Evolutionary conservation across 2,888 invertebrate species (phyloP).

Genomic region (Muscina levida): DNA sequence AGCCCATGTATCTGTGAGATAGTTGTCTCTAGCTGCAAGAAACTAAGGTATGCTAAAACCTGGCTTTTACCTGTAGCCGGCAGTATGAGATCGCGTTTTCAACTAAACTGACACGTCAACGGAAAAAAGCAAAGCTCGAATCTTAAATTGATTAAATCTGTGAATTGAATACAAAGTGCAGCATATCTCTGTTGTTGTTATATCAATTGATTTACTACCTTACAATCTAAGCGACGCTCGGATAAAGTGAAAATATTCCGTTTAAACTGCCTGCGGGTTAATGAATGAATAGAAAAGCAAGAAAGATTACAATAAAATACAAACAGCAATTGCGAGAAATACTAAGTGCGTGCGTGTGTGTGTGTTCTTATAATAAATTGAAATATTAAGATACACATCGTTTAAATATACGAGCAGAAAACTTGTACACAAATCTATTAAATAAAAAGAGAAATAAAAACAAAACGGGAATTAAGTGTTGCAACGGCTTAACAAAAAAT

Average conservation of each 20-base stretch:
- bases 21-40: not conserved
- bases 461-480: not conserved
- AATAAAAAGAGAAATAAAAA: not conserved
- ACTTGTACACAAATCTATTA: not conserved
- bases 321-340: not conserved
- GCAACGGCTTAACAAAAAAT: too few species aligned
- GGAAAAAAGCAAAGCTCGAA: constrained; percentile 67
- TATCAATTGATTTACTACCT: constrained; percentile 26
- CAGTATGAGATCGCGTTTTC: constrained; percentile 76
- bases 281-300: not conserved
- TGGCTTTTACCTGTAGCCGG: constrained; percentile 68
- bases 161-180: constrained; percentile 55
- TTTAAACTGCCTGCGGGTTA: constrained; percentile 6
- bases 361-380: not conserved
- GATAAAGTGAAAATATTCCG: constrained; percentile 32
- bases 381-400: constrained; percentile 3
- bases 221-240: not conserved
- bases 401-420: constrained; percentile 1
- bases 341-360: not conserved
- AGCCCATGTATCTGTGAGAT: not conserved
- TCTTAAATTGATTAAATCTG: constrained; percentile 39
- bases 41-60: constrained; percentile 51
- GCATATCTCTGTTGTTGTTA: constrained; percentile 64
- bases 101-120: constrained; percentile 77
- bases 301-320: not conserved